These are phyloP conservation scores for Chrysaora quinquecirrha DNA, from an alignment of 30 jellyfish, hydroid and myxozoan genomes.

Conservation along the genomic window DNA sequence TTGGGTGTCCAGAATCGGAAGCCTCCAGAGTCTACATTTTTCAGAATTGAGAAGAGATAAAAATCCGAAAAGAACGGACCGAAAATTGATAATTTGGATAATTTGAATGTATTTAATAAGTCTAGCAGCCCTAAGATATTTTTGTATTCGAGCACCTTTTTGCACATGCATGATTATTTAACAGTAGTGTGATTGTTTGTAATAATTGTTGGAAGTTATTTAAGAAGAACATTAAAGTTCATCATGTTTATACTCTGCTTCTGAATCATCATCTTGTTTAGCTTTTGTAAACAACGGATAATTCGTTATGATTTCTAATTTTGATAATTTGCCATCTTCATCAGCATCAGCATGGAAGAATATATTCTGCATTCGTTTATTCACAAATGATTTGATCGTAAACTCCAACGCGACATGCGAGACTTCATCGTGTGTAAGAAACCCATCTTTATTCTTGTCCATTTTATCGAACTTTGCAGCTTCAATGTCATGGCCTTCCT, in stretches of 20 bases:
- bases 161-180: no score
- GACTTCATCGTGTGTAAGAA: constrained; percentile 57
- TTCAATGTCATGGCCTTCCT: constrained; percentile 46
- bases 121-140: no score
- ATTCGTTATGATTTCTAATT: constrained; percentile 44
- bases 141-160: no score
- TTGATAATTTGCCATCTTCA: constrained; percentile 48
- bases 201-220: no score
- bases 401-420: constrained; percentile 40
- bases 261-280: constrained; percentile 15
- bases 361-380: constrained; percentile 40
- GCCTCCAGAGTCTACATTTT: no score
- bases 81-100: no score
- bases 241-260: constrained; percentile 29
- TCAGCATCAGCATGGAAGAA: constrained; percentile 55
- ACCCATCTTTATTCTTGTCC: constrained; percentile 69
- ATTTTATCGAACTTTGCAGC: constrained; percentile 20
- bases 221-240: constrained; percentile 45
- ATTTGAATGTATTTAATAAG: no score
- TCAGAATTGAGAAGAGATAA: no score
- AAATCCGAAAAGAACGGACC: no score
- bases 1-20: no score
- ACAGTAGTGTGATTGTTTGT: no score
- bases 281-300: constrained; percentile 50
- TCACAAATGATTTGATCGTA: constrained; percentile 39